Percentiles rank a stretch among this genome's conserved stretches.
These are phyloP conservation scores for Agrotis puta DNA, from an alignment of 2,888 invertebrate species.

Conservation along the genomic window DNA sequence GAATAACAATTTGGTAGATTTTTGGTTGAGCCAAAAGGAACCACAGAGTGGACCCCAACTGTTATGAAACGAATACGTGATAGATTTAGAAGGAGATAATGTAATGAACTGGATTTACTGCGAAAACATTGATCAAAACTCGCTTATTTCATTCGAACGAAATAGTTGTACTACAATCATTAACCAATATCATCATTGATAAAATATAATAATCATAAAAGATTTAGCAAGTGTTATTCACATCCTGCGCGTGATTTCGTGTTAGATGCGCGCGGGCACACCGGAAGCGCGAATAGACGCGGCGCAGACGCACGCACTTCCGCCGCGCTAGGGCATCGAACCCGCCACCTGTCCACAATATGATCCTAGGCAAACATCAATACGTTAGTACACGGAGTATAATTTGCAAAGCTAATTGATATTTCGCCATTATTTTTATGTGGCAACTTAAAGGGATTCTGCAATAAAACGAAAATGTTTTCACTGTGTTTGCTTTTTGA, in stretches of 20 bases:
- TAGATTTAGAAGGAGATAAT: no score
- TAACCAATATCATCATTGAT: slow-evolving; percentile 43
- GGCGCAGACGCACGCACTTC: slow-evolving; percentile 89
- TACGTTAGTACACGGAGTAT: slow-evolving; percentile 22
- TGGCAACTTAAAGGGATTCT: background rate
- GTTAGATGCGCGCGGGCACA: slow-evolving; percentile 78
- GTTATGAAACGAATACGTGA: no score
- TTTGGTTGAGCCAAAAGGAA: no score
- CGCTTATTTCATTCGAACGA: slow-evolving; percentile 7
- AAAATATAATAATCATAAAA: slow-evolving; percentile 59
- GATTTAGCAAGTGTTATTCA: slow-evolving; percentile 68
- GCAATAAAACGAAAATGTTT: background rate
- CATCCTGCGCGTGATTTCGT: slow-evolving; percentile 73
- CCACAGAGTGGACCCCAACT: no score
- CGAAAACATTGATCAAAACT: no score
- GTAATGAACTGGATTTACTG: no score
- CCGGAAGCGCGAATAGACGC: slow-evolving; percentile 90
- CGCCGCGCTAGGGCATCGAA: slow-evolving; percentile 85
- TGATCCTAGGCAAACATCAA: slow-evolving; percentile 70
- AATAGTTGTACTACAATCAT: slow-evolving; percentile 16
- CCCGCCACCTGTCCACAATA: slow-evolving; percentile 81
- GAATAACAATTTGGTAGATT: background rate
- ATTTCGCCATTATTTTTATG: background rate
- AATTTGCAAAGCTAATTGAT: slow-evolving; percentile 33
- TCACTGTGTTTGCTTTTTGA: background rate